Base-by-base conservation (phyloP, 2,797 vertebrate genomes). In the Microhierax caerulescens region DNA sequence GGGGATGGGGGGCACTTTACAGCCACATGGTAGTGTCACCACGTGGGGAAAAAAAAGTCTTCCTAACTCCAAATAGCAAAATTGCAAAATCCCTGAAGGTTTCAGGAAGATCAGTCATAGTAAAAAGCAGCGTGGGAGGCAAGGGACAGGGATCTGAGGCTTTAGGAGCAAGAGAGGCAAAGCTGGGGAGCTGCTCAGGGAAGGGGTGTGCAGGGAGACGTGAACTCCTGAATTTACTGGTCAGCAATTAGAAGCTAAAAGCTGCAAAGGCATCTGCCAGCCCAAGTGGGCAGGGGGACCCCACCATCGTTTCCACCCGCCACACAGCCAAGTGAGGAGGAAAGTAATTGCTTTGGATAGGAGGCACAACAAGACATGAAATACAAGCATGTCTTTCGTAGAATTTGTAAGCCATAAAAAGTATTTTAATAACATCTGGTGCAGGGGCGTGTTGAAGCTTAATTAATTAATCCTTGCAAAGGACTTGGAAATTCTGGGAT, bases 401-500 rank as follows among this genome's bases (percentile, higher is more conserved):
- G 90, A 92, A 92, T 92, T 92, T 89, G 81, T 60, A 78, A 77
- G 81, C 84, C 84, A 83, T 95, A 93, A 88, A 94, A 94, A 77
- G 36, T 80, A 91, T 85, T 95, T 91, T 93, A 96, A 96, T 96
- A 91, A 93, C 85, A 96, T 87, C 86, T 95, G 72, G 64, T 82
- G 64, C 60, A 88, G 84, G 90, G 90, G 72, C 3, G 14, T 93
- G 53, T 82, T 85, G 94, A 54, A 91, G 75, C 57, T 92, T 88
- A 89, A 95, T 97, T 96, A 97, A 97, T 97, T 97, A 94, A 95
- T 93, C 75, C 69, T 73, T 59, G 61, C 86, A 75, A 80, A 85
- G 65, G 48, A 47, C 69, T 93, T 0, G 0, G 90, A 95, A 92
- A 94, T 74, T 90, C 90, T 77, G 83, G 92, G 90, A 92, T 96